Conservation (phyloP, 2,888 invertebrate genomes). For the Ectropis crepuscularia region DNA sequence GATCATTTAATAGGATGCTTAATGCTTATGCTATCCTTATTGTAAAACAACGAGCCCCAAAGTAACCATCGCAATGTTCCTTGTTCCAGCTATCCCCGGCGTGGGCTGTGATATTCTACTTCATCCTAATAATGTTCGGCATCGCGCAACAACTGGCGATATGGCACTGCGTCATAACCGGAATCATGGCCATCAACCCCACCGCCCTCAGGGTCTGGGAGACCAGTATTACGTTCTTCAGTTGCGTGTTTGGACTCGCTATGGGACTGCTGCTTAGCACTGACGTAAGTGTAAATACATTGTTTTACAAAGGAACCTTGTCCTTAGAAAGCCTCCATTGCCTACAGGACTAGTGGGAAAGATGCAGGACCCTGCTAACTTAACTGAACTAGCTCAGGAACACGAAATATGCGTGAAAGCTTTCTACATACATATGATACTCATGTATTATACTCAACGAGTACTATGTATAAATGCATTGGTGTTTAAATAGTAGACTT, state of each 20-base stretch:
- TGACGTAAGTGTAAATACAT: conserved; percentile 85
- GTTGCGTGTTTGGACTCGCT: conserved; percentile 92
- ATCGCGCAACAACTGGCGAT: conserved; percentile 95
- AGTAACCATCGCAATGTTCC: background rate
- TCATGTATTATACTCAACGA: too few species aligned
- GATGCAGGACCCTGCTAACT: too few species aligned
- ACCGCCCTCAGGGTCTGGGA: conserved; percentile 90
- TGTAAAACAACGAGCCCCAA: too few species aligned
- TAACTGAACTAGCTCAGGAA: too few species aligned
- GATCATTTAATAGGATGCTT: too few species aligned
- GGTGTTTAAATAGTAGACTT: too few species aligned
- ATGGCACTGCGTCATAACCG: conserved; percentile 96
- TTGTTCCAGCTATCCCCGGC: conserved; percentile 89
- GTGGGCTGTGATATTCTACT: conserved; percentile 95
- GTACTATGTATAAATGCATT: too few species aligned
- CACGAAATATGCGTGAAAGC: too few species aligned
- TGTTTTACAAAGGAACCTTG: background rate
- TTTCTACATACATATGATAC: too few species aligned
- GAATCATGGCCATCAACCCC: conserved; percentile 92
- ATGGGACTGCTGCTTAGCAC: conserved; percentile 94
- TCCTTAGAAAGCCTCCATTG: too few species aligned
- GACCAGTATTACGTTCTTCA: conserved; percentile 92
- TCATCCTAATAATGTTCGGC: conserved; percentile 93
- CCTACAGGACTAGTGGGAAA: too few species aligned
- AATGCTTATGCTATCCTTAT: too few species aligned